A percentile compares a stretch with the other conserved stretches of the same genome.
These are phyloP conservation scores for Phortica magna DNA, from an alignment of 2,888 invertebrate species.

Conservation along the genomic window DNA sequence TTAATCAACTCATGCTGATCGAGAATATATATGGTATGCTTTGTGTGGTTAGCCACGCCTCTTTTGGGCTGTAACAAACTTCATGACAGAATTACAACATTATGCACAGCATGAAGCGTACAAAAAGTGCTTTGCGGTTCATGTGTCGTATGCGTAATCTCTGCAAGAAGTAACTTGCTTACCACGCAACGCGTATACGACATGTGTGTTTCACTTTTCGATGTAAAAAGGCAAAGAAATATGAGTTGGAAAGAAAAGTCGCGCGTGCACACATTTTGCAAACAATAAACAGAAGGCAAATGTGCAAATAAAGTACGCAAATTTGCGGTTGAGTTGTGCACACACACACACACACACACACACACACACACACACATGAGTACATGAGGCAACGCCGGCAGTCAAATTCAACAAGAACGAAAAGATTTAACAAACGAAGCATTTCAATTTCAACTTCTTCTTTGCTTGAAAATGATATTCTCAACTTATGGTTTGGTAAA, in stretches of 20 bases:
- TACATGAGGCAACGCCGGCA: neutral
- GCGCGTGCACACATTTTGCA: neutral
- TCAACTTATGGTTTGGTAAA: too few species aligned
- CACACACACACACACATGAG: too few species aligned
- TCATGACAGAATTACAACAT: neutral
- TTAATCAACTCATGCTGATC: neutral
- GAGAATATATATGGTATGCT: neutral
- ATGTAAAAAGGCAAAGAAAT: neutral
- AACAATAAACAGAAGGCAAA: neutral
- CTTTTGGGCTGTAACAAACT: neutral
- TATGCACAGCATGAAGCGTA: too few species aligned
- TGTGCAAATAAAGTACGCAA: neutral
- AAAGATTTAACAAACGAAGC: too few species aligned
- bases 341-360: neutral
- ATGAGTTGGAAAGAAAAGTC: neutral
- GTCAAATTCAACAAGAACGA: neutral
- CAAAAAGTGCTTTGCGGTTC: neutral
- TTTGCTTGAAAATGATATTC: too few species aligned
- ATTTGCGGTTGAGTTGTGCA: constrained; percentile 11
- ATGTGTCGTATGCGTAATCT: neutral
- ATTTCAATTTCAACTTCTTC: too few species aligned
- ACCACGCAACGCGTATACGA: constrained; percentile 6
- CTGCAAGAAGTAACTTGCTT: neutral
- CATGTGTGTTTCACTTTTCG: neutral
- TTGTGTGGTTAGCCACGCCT: neutral